A percentile compares a stretch with the other conserved stretches of the same genome.
Conservation (phyloP, 2,888 invertebrate species). For the Aphidoletes aphidimyza region DNA sequence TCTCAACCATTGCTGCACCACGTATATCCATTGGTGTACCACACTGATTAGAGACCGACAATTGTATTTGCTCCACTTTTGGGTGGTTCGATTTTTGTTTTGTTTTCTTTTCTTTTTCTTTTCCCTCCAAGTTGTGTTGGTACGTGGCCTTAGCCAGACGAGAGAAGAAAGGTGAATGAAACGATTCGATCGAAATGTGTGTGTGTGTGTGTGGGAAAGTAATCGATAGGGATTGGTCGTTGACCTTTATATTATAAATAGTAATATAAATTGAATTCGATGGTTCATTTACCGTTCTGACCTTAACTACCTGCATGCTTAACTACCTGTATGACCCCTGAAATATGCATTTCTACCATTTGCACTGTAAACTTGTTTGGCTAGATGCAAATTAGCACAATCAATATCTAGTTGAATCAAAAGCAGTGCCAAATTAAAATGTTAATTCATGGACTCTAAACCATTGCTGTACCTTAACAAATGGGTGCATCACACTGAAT, state of each 20-base stretch:
- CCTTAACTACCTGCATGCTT: neutral
- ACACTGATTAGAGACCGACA: constrained; percentile 47
- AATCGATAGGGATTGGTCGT: neutral
- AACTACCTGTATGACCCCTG: neutral
- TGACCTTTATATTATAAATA: neutral
- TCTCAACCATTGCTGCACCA: constrained; percentile 53
- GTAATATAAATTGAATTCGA: no score
- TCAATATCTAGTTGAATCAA: constrained; percentile 50
- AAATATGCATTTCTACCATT: neutral
- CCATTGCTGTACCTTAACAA: constrained; percentile 16
- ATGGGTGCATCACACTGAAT: constrained; percentile 11
- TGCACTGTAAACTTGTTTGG: constrained; percentile 51
- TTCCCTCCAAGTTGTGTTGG: no score
- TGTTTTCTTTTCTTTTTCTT: no score
- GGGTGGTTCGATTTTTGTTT: no score
- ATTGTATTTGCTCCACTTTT: neutral
- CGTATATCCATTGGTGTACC: constrained; percentile 26
- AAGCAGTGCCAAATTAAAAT: constrained; percentile 9
- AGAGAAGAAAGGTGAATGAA: neutral
- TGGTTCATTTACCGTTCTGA: neutral
- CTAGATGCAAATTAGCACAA: neutral
- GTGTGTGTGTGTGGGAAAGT: neutral
- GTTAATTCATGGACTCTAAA: constrained; percentile 15
- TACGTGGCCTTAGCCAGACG: no score
- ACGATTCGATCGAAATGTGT: neutral